phyloP scores from a whole-genome alignment of 1,140 invertebrate genomes.

The Phymastichus coffea region DNA sequence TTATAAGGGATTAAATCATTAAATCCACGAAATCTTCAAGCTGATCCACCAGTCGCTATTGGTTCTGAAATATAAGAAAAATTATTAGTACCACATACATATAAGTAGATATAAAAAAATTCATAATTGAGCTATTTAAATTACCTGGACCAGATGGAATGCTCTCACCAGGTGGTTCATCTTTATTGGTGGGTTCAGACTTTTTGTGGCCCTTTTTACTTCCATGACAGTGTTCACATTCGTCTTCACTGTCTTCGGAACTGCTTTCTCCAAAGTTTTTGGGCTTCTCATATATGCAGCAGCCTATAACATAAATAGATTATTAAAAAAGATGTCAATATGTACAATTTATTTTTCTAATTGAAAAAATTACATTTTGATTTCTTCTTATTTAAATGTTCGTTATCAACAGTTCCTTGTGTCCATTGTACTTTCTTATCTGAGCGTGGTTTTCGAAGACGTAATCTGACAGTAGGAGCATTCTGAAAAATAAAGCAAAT shows the following conservation, averaged over 20 bases:
- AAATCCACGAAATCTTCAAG: no score
- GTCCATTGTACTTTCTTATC: conserved; percentile 85
- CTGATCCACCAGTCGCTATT: conserved; percentile 36
- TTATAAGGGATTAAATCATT: neutral
- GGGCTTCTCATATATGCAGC: conserved; percentile 86
- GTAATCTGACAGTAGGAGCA: conserved; percentile 69
- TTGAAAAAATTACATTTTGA: conserved; percentile 78
- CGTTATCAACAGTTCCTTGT: conserved; percentile 88
- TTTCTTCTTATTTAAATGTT: conserved; percentile 90
- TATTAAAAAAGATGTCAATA: neutral
- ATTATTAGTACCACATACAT: neutral
- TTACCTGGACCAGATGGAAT: conserved; percentile 38
- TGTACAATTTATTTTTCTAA: neutral
- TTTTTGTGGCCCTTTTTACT: conserved; percentile 73
- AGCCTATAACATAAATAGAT: conserved; percentile 61
- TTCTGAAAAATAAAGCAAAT: conserved; percentile 51
- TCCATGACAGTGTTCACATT: conserved; percentile 84
- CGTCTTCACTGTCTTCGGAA: conserved; percentile 74
- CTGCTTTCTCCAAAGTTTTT: conserved; percentile 79
- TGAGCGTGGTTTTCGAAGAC: conserved; percentile 70
- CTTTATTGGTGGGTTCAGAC: conserved; percentile 41
- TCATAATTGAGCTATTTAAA: neutral
- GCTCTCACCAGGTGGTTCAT: conserved; percentile 39
- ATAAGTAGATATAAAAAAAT: conserved; percentile 10
- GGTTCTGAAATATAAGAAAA: conserved; percentile 40